Percentiles rank a stretch among this genome's conserved stretches.
Evolutionary conservation across 2,113 vertebrate genomes (phyloP).

Genomic region (Tinamus guttatus): DNA sequence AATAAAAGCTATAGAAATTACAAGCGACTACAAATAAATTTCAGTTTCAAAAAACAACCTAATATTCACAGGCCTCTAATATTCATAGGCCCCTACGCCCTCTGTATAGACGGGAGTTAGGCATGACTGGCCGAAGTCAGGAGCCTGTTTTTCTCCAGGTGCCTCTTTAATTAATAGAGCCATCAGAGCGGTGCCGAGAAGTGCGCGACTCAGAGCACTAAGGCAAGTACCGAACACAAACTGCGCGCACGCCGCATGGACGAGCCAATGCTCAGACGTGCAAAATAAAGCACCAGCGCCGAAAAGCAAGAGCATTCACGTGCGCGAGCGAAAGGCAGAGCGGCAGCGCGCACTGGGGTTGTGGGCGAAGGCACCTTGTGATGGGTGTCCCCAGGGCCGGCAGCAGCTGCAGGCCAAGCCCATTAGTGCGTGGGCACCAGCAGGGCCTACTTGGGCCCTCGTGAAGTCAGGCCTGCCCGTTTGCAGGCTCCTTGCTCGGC

Average conservation of each 20-base stretch:
- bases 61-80: neutral
- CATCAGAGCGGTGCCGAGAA: neutral
- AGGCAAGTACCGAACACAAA: neutral
- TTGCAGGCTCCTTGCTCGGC: neutral
- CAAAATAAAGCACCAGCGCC: too few species aligned
- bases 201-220: neutral
- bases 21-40: conserved; percentile 12
- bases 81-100: neutral
- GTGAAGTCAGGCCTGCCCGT: neutral
- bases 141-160: neutral
- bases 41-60: neutral
- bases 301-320: too few species aligned
- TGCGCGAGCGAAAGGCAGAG: too few species aligned
- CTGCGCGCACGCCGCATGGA: too few species aligned
- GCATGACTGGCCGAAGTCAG: neutral
- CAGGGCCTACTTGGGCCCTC: neutral
- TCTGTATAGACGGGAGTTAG: neutral
- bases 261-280: too few species aligned
- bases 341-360: too few species aligned
- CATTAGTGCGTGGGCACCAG: neutral
- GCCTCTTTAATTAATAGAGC: neutral
- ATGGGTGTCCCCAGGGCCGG: neutral
- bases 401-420: neutral
- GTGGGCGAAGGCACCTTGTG: too few species aligned
- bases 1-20: conserved; percentile 1